Evolutionary conservation across 2,888 invertebrate species (phyloP).

Genomic region (Vanessa cardui): DNA sequence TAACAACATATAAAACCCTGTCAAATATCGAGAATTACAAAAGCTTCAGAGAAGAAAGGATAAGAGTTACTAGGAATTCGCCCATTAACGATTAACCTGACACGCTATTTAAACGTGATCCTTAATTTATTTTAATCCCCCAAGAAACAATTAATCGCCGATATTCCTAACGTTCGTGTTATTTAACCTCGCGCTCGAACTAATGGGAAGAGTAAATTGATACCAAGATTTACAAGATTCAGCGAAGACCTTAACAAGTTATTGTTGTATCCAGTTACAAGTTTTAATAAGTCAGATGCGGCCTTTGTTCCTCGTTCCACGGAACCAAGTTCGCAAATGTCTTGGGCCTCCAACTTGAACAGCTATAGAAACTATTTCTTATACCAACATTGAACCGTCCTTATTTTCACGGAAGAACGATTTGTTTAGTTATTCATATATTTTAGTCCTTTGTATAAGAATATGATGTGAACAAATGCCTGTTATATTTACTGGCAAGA

Average conservation of each 20-base stretch:
- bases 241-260: not conserved
- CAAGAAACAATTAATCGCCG: slow-evolving; percentile 4
- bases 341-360: not conserved
- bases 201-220: slow-evolving; percentile 15
- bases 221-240: slow-evolving; percentile 3
- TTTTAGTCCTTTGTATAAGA: not conserved
- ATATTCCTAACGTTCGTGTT: not conserved
- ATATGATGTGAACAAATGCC: not conserved
- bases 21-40: not conserved
- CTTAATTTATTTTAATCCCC: slow-evolving; percentile 26
- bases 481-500: not conserved
- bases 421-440: slow-evolving; percentile 2
- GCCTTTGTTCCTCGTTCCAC: slow-evolving; percentile 11
- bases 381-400: slow-evolving; percentile 3
- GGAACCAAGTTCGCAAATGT: not conserved
- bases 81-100: slow-evolving; percentile 29
- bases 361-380: not conserved
- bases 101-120: slow-evolving; percentile 20
- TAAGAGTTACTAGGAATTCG: slow-evolving; percentile 13
- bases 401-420: not conserved
- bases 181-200: slow-evolving; percentile 5
- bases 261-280: slow-evolving; percentile 2
- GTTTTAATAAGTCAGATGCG: slow-evolving; percentile 16
- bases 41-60: not conserved
- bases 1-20: not conserved